Percentiles rank a stretch among this genome's conserved stretches.
These are phyloP conservation scores for Bombus sibiricus DNA, from an alignment of 1,140 invertebrate genomes.

Conservation along the genomic window DNA sequence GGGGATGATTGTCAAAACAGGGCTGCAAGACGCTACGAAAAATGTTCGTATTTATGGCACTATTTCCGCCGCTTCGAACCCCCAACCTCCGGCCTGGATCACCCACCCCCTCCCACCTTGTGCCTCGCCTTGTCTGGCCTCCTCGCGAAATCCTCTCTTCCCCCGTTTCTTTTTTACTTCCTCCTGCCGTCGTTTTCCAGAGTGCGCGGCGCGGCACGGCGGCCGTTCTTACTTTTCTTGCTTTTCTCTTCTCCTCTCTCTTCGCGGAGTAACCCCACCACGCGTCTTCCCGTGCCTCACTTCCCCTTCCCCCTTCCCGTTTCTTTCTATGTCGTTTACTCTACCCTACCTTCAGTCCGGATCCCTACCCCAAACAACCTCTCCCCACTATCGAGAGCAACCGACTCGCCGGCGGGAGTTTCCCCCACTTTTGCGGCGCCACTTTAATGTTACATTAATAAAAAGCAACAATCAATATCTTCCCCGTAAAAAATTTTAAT, in stretches of 20 bases:
- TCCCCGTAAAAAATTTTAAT: conserved; percentile 82
- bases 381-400: conserved; percentile 35
- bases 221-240: conserved; percentile 53
- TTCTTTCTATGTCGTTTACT: conserved; percentile 25
- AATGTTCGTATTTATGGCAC: conserved; percentile 81
- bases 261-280: conserved; percentile 32
- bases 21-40: conserved; percentile 76
- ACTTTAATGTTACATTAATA: conserved; percentile 83
- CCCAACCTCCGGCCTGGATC: conserved; percentile 35
- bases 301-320: conserved; percentile 8
- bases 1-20: conserved; percentile 79
- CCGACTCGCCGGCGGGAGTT: conserved; percentile 53
- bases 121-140: conserved; percentile 34
- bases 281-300: conserved; percentile 47
- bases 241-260: conserved; percentile 55
- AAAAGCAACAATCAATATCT: conserved; percentile 83
- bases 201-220: conserved; percentile 36
- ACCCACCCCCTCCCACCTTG: conserved; percentile 32
- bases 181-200: conserved; percentile 63
- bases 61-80: conserved; percentile 76
- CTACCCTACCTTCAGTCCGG: conserved; percentile 45
- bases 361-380: conserved; percentile 42
- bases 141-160: conserved; percentile 46
- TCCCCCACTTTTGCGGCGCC: conserved; percentile 68
- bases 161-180: conserved; percentile 40